phyloP scores from a whole-genome alignment of 1,140 invertebrate genomes.

The Leptopilina boulardi region DNA sequence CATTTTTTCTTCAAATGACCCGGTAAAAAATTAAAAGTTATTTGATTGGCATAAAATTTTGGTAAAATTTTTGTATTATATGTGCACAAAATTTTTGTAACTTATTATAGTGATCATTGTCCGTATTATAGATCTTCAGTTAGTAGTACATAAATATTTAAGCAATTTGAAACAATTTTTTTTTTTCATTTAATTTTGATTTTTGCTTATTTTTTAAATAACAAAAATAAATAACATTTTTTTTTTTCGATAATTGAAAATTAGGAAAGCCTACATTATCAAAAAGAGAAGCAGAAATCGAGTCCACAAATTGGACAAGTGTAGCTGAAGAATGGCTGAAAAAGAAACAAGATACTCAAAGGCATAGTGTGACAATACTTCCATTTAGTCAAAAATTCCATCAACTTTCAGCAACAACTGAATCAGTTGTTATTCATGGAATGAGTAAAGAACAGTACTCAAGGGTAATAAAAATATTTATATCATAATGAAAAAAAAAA shows the following conservation, averaged over 20 bases:
- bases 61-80: too few species aligned
- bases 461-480: conserved; percentile 49
- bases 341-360: conserved; percentile 44
- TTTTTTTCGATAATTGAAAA: neutral
- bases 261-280: conserved; percentile 56
- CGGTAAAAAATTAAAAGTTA: too few species aligned
- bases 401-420: conserved; percentile 56
- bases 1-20: too few species aligned
- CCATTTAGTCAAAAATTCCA: conserved; percentile 53
- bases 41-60: too few species aligned
- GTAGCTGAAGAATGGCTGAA: conserved; percentile 64
- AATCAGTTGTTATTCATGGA: conserved; percentile 54
- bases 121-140: too few species aligned
- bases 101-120: too few species aligned
- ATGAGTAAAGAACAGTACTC: conserved; percentile 51
- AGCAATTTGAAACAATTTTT: too few species aligned
- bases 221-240: too few species aligned
- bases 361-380: conserved; percentile 57
- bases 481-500: neutral
- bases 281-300: conserved; percentile 54
- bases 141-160: too few species aligned
- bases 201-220: too few species aligned
- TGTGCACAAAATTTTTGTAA: too few species aligned
- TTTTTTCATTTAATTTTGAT: too few species aligned
- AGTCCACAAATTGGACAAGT: conserved; percentile 62